Evolutionary conservation across 2,888 invertebrate genomes (phyloP).

Genomic region (Caenorhabditis sp.): DNA sequence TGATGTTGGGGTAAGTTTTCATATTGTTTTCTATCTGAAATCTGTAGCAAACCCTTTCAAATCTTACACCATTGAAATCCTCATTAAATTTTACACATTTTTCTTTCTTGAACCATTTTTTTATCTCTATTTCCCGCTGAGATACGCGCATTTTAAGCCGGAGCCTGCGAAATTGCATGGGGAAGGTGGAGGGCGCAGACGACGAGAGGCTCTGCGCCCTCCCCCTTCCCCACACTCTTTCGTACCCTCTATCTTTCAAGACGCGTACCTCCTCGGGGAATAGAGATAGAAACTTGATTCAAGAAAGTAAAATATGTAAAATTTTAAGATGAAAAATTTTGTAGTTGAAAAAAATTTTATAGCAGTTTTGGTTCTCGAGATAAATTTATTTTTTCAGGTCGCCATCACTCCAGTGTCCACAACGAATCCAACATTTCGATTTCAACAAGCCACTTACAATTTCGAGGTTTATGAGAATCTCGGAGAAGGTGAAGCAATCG

Average conservation of each 20-base stretch:
- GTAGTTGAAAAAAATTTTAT: not conserved
- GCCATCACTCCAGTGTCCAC: slow-evolving; percentile 63
- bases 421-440: slow-evolving; percentile 60
- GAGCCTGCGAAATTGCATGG: not conserved
- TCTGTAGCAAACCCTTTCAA: not conserved
- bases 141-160: not conserved
- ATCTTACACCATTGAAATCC: not conserved
- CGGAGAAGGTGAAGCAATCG: slow-evolving; percentile 71
- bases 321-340: not conserved
- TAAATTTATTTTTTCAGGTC: slow-evolving; percentile 50
- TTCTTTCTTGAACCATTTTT: not conserved
- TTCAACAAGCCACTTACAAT: slow-evolving; percentile 78
- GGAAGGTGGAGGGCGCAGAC: no score
- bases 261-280: not conserved
- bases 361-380: not conserved
- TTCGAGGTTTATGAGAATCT: slow-evolving; percentile 76
- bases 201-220: no score
- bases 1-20: slow-evolving; percentile 77
- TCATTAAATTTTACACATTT: slow-evolving; percentile 4
- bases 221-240: not conserved
- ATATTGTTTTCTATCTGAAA: no score
- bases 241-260: not conserved
- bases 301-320: not conserved
- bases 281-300: not conserved
- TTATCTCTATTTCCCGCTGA: not conserved